Evolutionary conservation across 2,113 vertebrate genomes (phyloP).

Genomic region (Actenoides hombroni): DNA sequence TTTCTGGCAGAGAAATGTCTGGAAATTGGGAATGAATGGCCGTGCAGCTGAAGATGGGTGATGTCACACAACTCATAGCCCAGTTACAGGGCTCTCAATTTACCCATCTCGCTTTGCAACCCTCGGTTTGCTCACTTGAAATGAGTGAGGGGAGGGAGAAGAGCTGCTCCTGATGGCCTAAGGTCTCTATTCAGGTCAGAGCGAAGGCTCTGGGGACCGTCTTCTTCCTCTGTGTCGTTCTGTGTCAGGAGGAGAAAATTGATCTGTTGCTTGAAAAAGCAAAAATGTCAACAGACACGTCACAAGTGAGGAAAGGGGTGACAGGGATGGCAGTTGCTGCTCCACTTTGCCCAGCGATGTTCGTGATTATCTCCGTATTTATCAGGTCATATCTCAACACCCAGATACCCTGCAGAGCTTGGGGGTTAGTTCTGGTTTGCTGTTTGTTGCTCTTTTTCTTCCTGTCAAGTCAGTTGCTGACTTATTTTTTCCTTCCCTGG

Average conservation of each 20-base stretch:
- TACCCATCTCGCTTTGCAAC: background rate
- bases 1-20: background rate
- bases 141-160: background rate
- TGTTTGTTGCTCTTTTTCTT: background rate
- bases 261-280: background rate
- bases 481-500: background rate
- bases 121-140: background rate
- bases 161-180: background rate
- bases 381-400: background rate
- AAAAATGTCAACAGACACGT: background rate
- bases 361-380: background rate
- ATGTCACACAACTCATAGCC: accelerated
- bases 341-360: background rate
- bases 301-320: background rate
- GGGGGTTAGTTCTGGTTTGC: background rate
- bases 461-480: background rate
- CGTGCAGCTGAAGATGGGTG: accelerated
- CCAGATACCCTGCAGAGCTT: background rate
- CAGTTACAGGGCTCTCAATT: background rate
- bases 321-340: background rate
- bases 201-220: accelerated
- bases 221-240: background rate
- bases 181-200: background rate
- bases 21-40: accelerated
- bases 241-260: background rate